Conservation (phyloP, 2,113 vertebrate species). For the Aphyosemion australe region DNA sequence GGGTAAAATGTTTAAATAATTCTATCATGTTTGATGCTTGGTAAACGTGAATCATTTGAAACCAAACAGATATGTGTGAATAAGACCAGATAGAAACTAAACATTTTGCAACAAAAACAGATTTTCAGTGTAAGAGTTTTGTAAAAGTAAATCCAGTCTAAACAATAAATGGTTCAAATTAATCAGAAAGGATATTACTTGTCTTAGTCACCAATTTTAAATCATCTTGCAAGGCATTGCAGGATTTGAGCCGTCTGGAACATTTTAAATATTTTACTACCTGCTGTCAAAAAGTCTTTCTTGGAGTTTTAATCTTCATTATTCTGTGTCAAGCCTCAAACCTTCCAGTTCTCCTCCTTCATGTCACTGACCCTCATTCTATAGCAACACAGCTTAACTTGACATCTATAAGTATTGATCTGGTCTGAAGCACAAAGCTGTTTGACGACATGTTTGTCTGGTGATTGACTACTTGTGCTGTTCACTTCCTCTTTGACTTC, state of each 20-base stretch:
- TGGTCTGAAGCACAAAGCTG: constrained; percentile 25
- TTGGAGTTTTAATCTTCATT: constrained; percentile 3
- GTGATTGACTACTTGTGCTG: constrained; percentile 30
- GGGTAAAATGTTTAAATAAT: too few species aligned
- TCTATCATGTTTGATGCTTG: too few species aligned
- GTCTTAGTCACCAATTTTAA: too few species aligned
- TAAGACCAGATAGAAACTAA: too few species aligned
- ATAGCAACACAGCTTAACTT: constrained; percentile 44
- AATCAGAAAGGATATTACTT: too few species aligned
- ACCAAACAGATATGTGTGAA: too few species aligned
- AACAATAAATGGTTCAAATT: too few species aligned
- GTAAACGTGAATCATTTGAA: too few species aligned
- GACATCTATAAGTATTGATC: constrained; percentile 63
- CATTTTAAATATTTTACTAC: constrained; percentile 11
- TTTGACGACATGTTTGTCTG: constrained; percentile 43
- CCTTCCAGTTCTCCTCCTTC: constrained; percentile 4
- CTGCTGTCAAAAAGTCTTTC: not conserved
- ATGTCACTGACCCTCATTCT: constrained; percentile 29
- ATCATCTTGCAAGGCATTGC: not conserved
- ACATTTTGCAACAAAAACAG: too few species aligned
- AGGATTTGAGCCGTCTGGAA: constrained; percentile 11
- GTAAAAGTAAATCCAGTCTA: too few species aligned
- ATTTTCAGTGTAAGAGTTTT: too few species aligned
- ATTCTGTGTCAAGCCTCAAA: not conserved
- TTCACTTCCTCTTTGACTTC: constrained; percentile 23